Evolutionary conservation across 2,113 vertebrate species (phyloP).

Genomic region (Nycticebus coucang): DNA sequence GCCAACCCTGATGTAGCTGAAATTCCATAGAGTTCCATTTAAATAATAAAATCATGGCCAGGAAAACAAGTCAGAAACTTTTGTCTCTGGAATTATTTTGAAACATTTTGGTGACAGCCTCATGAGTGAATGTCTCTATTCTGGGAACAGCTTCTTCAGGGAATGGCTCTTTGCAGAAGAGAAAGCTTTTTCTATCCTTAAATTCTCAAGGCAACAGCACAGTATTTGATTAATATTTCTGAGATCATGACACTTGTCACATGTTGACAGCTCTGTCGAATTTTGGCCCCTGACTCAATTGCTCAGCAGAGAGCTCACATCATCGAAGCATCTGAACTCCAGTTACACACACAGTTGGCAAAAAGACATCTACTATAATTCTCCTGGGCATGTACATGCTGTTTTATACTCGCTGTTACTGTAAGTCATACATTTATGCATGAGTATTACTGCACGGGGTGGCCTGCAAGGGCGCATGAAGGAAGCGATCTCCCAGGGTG

Average conservation of each 20-base stretch:
- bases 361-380: neutral
- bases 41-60: neutral
- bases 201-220: neutral
- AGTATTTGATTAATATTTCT: neutral
- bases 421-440: neutral
- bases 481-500: neutral
- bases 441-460: neutral
- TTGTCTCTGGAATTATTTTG: neutral
- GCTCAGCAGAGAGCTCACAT: neutral
- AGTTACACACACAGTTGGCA: neutral
- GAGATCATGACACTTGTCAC: neutral
- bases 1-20: neutral
- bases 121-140: fast-evolving
- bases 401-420: neutral
- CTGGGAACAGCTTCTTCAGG: neutral
- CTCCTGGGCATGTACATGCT: neutral
- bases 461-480: neutral
- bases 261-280: neutral
- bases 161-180: neutral
- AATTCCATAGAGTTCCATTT: neutral
- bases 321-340: neutral
- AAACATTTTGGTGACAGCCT: neutral
- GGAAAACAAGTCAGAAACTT: neutral
- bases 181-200: neutral
- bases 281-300: neutral